Percentiles rank a stretch among this genome's conserved stretches.
phyloP scores from a whole-genome alignment of 2,797 vertebrate genomes.

The Cercopithecus diana region DNA sequence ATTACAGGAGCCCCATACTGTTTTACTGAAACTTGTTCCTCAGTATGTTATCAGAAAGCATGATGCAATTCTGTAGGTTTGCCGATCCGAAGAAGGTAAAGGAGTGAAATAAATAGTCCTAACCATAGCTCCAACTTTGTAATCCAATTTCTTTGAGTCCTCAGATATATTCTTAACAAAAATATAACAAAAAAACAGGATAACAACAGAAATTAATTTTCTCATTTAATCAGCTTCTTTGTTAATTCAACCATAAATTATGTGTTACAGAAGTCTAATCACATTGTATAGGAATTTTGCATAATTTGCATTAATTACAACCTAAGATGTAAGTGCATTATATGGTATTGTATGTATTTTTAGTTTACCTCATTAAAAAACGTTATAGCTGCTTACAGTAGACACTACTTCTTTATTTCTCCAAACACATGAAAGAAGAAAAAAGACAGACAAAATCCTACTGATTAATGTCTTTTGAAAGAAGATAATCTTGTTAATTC shows the following conservation, averaged over 20 bases:
- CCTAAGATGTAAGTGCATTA: slow-evolving; percentile 68
- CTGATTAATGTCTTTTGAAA: slow-evolving; percentile 20
- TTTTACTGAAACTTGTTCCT: neutral
- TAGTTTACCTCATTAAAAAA: slow-evolving; percentile 65
- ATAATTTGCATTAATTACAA: slow-evolving; percentile 76
- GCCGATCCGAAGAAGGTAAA: neutral
- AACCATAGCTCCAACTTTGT: slow-evolving; percentile 44
- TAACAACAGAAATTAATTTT: slow-evolving; percentile 71
- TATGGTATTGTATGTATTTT: slow-evolving; percentile 67
- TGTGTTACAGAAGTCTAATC: slow-evolving; percentile 71
- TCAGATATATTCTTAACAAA: slow-evolving; percentile 51
- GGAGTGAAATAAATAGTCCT: neutral
- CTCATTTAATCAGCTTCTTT: slow-evolving; percentile 78
- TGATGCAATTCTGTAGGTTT: neutral
- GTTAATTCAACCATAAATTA: slow-evolving; percentile 76
- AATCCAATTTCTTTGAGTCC: slow-evolving; percentile 63
- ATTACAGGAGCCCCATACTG: neutral
- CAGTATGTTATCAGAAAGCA: neutral
- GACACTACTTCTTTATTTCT: slow-evolving; percentile 63
- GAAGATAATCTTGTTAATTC: neutral
- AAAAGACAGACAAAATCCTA: slow-evolving; percentile 44
- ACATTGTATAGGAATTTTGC: slow-evolving; percentile 72
- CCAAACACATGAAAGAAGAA: neutral
- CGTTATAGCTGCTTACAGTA: slow-evolving; percentile 47
- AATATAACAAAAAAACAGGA: slow-evolving; percentile 34